Evolutionary conservation across 2,113 vertebrate species (phyloP), one percentile per base, ranked within the genome.

Genomic region (Kryptolebias marmoratus): DNA sequence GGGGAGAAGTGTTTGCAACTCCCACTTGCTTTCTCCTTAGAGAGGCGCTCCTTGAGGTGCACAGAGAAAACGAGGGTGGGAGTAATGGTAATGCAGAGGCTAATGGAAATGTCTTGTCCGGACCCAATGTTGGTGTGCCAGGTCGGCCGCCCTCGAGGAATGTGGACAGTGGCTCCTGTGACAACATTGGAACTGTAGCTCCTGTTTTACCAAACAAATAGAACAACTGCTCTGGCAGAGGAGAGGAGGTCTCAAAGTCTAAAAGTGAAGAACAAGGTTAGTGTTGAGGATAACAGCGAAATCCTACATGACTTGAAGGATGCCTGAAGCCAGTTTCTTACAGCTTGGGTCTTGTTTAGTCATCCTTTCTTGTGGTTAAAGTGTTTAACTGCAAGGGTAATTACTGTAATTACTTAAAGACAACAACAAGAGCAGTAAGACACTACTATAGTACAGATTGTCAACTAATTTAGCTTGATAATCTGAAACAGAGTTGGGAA

Each of bases 41-140:
- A 84, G 87, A 73, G 53, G 36, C 11, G 45, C 71, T 73, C 69
- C 50, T 68, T 64, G 59, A 85, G 79, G 66, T 77, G 81, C 31
- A 52, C 12, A n/a, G 75, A 66, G 74, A 70, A 71, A 69, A 69
- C 39, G 27, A 31, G 61, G 52, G 64, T 68, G 39, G 63, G 47
- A 27, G 82, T 54, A 72, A 75, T 64, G 77, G 60, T 81, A 88
- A 83, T 83, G 77, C 64, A 71, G 67, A 5, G 32, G 82, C 88
- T 93, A 93, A 93, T 93, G 93, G 93, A 93, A 91, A 93, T 93
- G 57, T 93, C 92, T 86, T 93, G 92, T 93, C 45, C 39, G 68
- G 60, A 78, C 77, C 82, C 22, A 0, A 65, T 72, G 82, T 73
- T 73, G 79, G 75, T 70, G 70, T 61, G 67, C 63, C 63, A 57